Base-by-base conservation (phyloP, 2,888 invertebrate genomes). In the Drosophila peninsularis region DNA sequence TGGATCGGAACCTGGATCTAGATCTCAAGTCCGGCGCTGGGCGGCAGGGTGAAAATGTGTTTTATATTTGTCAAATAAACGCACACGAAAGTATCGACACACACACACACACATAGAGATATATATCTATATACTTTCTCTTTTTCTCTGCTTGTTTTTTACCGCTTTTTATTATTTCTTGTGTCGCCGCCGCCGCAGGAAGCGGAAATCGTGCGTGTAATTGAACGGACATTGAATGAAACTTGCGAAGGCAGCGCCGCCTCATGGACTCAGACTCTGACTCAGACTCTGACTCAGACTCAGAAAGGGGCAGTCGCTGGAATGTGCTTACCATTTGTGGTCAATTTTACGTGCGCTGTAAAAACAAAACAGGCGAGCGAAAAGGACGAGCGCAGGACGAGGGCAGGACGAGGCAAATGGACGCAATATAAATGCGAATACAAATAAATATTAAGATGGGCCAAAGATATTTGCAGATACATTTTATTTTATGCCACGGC, bases 151-250 rank as follows among this genome's bases (percentile, higher is more conserved):
- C 17, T 27, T 49, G 49, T 52, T 60, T 42, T 21, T 19, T 36
- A 54, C 21, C 62, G 63, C 27, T 62, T 75, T 76, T 80, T 65
- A 62, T 68, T 66, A 70, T 75, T 76, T 73, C 69, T 76, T 63
- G 61, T 84, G 72, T 70, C 70, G 74, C 66, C 71, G 63, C 62
- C 68, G 82, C 85, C 83, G 72, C 87, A 79, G 85, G 88, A 87
- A 85, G 77, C 89, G 89, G 84, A 87, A 85, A 87, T 85, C 84
- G 85, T 84, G 89, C 85, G 84, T 85, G 88, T 85, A 87, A 85
- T 85, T 85, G 89, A 84, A 87, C 71, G 85, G 85, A 80, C 82
- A 82, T 85, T 86, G 82, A 85, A 82, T 78, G 78, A 88, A 82
- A 81, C 61, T 85, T 81, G 84, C 75, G 42, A 19, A 2, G 37